Evolutionary conservation across 2,113 vertebrate species (phyloP).

Genomic region (Irena cyanogastra): DNA sequence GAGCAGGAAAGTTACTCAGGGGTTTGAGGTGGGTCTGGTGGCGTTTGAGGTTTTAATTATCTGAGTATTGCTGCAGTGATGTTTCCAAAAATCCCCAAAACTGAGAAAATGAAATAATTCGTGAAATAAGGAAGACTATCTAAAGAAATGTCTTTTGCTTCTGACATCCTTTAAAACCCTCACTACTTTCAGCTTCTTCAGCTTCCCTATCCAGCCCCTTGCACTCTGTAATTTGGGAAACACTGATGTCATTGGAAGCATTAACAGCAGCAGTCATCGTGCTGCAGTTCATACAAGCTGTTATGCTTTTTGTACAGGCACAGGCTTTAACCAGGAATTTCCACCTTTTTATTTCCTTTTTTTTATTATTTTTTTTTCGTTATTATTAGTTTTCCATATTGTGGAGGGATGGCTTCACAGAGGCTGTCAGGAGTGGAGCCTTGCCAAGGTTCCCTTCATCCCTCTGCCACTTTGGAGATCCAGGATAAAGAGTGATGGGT

Average conservation of each 20-base stretch:
- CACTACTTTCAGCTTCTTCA: neutral
- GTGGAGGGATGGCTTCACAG: neutral
- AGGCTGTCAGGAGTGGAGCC: neutral
- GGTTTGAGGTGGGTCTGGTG: neutral
- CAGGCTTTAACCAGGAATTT: conserved; percentile 18
- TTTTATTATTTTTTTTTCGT: neutral
- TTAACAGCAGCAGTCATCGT: conserved; percentile 2
- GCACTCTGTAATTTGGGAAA: conserved; percentile 38
- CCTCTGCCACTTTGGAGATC: neutral
- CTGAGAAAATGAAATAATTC: neutral
- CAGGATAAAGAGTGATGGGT: neutral
- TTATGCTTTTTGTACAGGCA: neutral
- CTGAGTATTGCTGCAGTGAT: neutral
- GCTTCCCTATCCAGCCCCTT: neutral
- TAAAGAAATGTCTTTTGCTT: neutral
- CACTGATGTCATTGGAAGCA: conserved; percentile 53
- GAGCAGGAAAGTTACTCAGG: neutral
- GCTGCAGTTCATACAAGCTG: conserved; percentile 25
- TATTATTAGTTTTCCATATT: neutral
- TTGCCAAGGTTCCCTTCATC: neutral
- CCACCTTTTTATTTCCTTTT: neutral
- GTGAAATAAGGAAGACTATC: neutral
- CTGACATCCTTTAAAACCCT: neutral
- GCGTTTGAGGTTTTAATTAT: neutral
- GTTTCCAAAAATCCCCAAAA: neutral